These are phyloP conservation scores for Luperina testacea DNA, from an alignment of 2,888 invertebrate genomes.

Conservation along the genomic window DNA sequence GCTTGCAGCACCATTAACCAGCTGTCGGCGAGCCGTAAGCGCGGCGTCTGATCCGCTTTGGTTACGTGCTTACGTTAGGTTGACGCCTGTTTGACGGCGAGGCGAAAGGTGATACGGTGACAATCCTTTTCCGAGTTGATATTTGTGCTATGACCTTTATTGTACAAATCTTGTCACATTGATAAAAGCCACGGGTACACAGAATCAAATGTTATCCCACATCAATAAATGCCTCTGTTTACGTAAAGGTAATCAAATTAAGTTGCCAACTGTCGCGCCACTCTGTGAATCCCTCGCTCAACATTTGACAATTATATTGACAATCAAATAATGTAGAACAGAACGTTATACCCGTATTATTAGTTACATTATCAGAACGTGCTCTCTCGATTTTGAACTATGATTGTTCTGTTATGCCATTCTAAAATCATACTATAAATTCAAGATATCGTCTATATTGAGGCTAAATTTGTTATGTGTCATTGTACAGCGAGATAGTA, in stretches of 20 bases:
- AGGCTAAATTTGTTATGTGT: not conserved
- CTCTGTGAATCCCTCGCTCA: constrained; percentile 3
- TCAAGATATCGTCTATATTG: not conserved
- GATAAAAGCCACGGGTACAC: not conserved
- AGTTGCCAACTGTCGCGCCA: constrained; percentile 53
- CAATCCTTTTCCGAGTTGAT: no score
- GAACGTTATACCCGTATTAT: not conserved
- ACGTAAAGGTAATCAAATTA: constrained; percentile 65
- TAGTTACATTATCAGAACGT: constrained; percentile 2
- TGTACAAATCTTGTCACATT: not conserved
- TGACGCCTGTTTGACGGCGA: no score
- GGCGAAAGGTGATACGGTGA: no score
- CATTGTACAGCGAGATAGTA: not conserved
- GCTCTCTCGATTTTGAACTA: not conserved
- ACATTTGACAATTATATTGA: constrained; percentile 40
- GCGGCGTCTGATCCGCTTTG: no score
- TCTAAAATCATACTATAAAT: not conserved
- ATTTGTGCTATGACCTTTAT: no score
- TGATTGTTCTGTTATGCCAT: not conserved
- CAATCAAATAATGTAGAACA: constrained; percentile 40
- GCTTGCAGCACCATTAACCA: no score
- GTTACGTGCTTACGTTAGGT: no score
- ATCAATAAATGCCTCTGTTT: constrained; percentile 47
- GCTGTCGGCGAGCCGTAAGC: no score
- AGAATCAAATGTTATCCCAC: constrained; percentile 16